Evolutionary conservation across 2,888 invertebrate genomes (phyloP).

Genomic region (Mimachlamys varia): DNA sequence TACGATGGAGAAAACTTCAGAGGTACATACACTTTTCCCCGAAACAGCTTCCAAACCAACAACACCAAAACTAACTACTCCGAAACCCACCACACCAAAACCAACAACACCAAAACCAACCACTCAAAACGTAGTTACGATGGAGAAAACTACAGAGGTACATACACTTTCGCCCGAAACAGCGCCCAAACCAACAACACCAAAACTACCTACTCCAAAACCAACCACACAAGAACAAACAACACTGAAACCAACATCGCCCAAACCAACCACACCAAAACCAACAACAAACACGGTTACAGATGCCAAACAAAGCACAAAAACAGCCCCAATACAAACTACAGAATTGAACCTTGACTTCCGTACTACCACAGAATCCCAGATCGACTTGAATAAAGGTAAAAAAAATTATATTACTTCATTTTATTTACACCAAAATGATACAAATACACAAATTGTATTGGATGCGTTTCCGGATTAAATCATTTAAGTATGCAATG

Average conservation of each 20-base stretch:
- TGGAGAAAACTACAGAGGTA: neutral
- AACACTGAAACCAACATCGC: neutral
- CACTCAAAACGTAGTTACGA: neutral
- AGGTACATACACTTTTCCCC: too few species aligned
- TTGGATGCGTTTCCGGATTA: neutral
- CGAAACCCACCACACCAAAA: neutral
- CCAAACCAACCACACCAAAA: neutral
- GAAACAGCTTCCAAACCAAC: neutral
- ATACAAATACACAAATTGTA: neutral
- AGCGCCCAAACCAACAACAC: neutral
- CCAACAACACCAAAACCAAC: neutral
- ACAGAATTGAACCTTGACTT: too few species aligned
- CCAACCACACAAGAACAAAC: neutral
- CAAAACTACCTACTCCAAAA: neutral
- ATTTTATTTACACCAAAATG: neutral
- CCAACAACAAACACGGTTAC: neutral
- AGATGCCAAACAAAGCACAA: too few species aligned
- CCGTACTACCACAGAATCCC: too few species aligned
- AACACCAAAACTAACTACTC: neutral
- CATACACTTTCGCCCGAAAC: slow-evolving; percentile 22
- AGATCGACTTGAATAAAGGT: neutral
- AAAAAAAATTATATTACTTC: neutral
- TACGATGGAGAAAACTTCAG: too few species aligned
- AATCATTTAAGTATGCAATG: neutral
- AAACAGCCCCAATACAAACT: too few species aligned